Conservation (phyloP, 1,140 invertebrate genomes). For the Penaeus indicus region DNA sequence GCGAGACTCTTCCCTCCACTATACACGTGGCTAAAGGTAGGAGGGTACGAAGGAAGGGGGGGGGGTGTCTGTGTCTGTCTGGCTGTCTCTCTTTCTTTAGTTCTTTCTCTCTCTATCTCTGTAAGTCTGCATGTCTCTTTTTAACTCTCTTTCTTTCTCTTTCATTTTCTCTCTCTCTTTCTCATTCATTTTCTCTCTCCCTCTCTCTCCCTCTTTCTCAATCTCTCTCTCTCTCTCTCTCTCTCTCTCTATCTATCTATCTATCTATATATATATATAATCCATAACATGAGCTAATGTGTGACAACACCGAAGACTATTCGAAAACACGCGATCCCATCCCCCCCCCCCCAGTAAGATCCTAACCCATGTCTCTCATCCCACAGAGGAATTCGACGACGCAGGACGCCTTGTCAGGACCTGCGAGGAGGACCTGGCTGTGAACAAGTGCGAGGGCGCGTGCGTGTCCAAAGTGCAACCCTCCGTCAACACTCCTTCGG, state of each 20-base stretch:
- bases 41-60: too few relatives aligned
- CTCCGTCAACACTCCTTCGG: slow-evolving; percentile 86
- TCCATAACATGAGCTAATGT: slow-evolving; percentile 31
- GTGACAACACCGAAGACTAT: too few relatives aligned
- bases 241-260: neutral
- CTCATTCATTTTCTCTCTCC: too few relatives aligned
- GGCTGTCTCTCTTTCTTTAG: too few relatives aligned
- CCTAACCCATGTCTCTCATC: slow-evolving; percentile 43
- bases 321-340: too few relatives aligned
- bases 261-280: neutral
- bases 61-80: too few relatives aligned
- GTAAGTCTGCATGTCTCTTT: too few relatives aligned
- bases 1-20: slow-evolving; percentile 84
- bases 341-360: neutral
- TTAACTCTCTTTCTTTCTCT: too few relatives aligned
- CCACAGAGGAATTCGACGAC: slow-evolving; percentile 88
- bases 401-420: slow-evolving; percentile 83
- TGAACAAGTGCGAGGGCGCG: slow-evolving; percentile 89
- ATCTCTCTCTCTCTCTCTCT: neutral
- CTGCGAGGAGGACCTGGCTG: slow-evolving; percentile 84
- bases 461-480: slow-evolving; percentile 92
- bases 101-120: too few relatives aligned
- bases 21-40: slow-evolving; percentile 84
- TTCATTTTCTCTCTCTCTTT: too few relatives aligned
- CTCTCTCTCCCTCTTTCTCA: too few relatives aligned